Evolutionary conservation across 1,140 invertebrate species (phyloP), one percentile per base, ranked within the genome.

Genomic region (Aphelenchoides fujianensis): DNA sequence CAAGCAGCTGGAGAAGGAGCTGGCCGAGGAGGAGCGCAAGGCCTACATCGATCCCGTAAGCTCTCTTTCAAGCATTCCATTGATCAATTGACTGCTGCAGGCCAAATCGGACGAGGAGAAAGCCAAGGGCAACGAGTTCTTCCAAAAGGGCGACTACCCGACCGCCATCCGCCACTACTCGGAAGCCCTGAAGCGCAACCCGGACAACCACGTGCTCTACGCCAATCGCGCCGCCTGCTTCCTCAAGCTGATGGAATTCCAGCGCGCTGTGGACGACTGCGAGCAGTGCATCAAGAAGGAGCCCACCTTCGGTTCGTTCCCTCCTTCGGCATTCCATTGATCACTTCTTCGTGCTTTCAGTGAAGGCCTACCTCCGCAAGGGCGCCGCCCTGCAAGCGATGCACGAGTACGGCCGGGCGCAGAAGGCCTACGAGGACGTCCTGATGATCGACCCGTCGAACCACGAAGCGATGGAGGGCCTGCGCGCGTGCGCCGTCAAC

Each of bases 161-260:
- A 88, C 86, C 59, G 96, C 96, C 0, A 90, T 98, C 19, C 97
- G 94, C 83, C 92, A 94, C 85, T 97, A 98, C 84, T 89, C 91
- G 2, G 95, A 98, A 87, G 96, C 96, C 0, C 93, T 98, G 57
- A 91, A 90, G 79, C 89, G 96, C 61, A 98, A 98, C 87, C 96
- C 96, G 0, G 92, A 95, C 75, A 95, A 98, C 84, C 89, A 94
- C 0, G 97, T 97, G 85, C 87, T 97, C 71, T 99, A 96, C 86
- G 97, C 94, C 77, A 99, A 99, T 85, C 89, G 96, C 71, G 95
- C 95, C 36, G 95, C 95, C 0, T 97, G 94, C 86, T 98, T 97
- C 85, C 95, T 94, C 0, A 98, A 63, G 36, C 86, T 99, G 70
- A 92, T 94, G 53, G 97, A 97, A 31, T 98, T 98, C 85, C 92